Percentiles rank a stretch among this genome's conserved stretches.
These are phyloP conservation scores for Festucalex cinctus DNA, from an alignment of 2,113 vertebrate species.

Conservation along the genomic window DNA sequence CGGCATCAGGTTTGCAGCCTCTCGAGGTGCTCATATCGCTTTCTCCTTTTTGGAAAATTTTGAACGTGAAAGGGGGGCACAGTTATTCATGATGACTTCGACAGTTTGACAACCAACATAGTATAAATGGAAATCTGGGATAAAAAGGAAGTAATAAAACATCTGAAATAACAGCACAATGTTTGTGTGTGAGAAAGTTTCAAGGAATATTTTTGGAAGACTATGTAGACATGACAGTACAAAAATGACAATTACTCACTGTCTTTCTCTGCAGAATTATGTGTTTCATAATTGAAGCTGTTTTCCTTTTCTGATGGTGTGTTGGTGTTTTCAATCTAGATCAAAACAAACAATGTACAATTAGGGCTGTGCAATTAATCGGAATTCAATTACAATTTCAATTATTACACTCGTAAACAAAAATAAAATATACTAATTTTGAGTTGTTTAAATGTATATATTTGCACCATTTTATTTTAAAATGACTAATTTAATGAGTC, in stretches of 20 bases:
- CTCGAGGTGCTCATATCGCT: slow-evolving; percentile 9
- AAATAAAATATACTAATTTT: no score
- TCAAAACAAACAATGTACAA: slow-evolving; percentile 8
- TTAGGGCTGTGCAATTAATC: no score
- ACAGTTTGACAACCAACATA: neutral
- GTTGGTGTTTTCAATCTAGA: slow-evolving; percentile 60
- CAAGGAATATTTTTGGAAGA: no score
- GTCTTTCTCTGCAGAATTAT: slow-evolving; percentile 31
- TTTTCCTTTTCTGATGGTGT: slow-evolving; percentile 38
- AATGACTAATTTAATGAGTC: no score
- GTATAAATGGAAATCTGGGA: neutral
- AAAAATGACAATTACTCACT: slow-evolving; percentile 42
- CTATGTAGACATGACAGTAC: no score
- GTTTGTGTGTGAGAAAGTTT: neutral
- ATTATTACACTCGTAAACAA: no score
- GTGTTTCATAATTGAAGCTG: slow-evolving; percentile 45
- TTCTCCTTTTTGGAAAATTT: neutral
- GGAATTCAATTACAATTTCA: no score
- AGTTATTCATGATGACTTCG: neutral
- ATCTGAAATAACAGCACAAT: neutral
- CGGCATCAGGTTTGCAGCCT: slow-evolving; percentile 16
- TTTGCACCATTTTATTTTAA: no score
- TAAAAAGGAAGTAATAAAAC: neutral
- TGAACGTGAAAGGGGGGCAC: neutral
- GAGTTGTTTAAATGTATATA: no score